Percentiles rank a stretch among this genome's conserved stretches.
Evolutionary conservation across 2,888 invertebrate species (phyloP).

Genomic region (Electrophaes corylata): DNA sequence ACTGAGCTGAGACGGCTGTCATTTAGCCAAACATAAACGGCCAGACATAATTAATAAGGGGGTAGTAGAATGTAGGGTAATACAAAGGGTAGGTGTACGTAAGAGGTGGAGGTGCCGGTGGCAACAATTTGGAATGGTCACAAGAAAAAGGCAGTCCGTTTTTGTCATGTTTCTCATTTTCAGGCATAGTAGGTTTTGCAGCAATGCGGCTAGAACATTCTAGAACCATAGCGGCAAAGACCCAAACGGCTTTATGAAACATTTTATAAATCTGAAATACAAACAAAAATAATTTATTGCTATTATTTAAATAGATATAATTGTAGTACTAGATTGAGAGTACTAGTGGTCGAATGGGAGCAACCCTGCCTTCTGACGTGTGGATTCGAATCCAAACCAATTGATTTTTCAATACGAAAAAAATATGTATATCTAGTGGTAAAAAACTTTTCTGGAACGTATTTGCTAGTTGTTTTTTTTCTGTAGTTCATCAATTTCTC

Average conservation of each 20-base stretch:
- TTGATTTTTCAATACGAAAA: no score
- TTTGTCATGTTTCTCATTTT: neutral
- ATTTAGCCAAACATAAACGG: constrained; percentile 10
- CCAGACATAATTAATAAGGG: constrained; percentile 3
- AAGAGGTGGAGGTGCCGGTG: neutral
- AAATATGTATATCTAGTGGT: no score
- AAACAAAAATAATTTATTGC: no score
- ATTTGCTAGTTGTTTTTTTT: no score
- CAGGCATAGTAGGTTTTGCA: neutral
- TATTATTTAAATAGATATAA: no score
- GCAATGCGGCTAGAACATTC: neutral
- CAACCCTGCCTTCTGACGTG: no score
- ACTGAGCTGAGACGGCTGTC: no score
- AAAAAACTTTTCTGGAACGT: no score
- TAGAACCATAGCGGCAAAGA: constrained; percentile 7
- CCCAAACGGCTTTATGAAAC: neutral
- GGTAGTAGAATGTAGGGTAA: constrained; percentile 12
- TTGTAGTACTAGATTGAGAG: no score
- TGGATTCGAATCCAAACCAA: no score
- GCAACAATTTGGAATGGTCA: neutral
- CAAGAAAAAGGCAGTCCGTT: neutral
- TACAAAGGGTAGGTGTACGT: constrained; percentile 6
- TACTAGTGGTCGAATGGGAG: no score
- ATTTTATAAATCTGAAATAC: constrained; percentile 14
- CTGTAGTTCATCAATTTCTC: no score